Percentiles rank a stretch among this genome's conserved stretches.
Evolutionary conservation across 2,113 vertebrate species (phyloP).

Genomic region (Monopterus albus): DNA sequence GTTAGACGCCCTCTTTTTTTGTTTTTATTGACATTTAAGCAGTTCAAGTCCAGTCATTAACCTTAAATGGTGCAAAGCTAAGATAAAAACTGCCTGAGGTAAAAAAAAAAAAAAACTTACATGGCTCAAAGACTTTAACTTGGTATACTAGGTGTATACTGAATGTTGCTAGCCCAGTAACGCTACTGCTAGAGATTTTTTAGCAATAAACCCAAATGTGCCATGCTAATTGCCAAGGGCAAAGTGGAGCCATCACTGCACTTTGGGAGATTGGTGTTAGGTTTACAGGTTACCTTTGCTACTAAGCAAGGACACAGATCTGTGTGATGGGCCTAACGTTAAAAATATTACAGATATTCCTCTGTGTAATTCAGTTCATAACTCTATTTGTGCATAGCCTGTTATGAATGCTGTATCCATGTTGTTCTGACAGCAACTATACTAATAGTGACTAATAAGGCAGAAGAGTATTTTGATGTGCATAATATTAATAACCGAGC

Average conservation of each 20-base stretch:
- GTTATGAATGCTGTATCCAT: conserved; percentile 2
- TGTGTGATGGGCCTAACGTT: conserved; percentile 44
- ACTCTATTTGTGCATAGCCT: conserved; percentile 17
- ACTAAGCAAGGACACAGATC: conserved; percentile 42
- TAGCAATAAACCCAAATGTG: conserved; percentile 57
- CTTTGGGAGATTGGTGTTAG: conserved; percentile 71
- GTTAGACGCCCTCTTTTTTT: no score
- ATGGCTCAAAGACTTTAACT: no score
- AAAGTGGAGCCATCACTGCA: conserved; percentile 55
- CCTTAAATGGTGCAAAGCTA: no score
- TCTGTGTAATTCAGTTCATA: conserved; percentile 19
- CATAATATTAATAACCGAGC: conserved; percentile 3
- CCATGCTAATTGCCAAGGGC: conserved; percentile 40
- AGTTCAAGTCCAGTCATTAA: no score
- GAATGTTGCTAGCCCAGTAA: no score
- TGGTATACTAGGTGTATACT: no score
- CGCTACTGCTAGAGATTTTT: conserved; percentile 40
- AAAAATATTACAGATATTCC: conserved; percentile 29
- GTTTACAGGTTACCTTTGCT: conserved; percentile 64
- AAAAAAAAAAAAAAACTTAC: no score
- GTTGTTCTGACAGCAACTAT: conserved; percentile 17
- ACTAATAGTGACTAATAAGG: conserved; percentile 8
- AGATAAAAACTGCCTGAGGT: no score
- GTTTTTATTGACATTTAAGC: no score
- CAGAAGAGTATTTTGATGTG: conserved; percentile 20